phyloP scores from a whole-genome alignment of 1,140 invertebrate species.

The Holcopasites calliopsidis region DNA sequence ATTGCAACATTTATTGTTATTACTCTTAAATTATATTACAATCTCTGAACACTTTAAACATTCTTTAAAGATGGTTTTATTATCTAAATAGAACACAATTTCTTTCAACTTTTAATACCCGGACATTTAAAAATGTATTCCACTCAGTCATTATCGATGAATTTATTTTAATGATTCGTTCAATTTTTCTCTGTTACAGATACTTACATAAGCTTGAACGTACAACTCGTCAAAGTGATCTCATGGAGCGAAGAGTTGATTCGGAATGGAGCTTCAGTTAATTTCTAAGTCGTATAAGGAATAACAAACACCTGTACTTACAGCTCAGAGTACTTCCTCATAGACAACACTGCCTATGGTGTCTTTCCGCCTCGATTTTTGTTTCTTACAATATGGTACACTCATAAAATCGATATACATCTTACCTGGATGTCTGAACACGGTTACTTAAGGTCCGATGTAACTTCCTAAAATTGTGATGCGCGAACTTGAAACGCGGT shows the following conservation, averaged over 20 bases:
- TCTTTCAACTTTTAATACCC: neutral
- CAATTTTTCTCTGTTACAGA: slow-evolving; percentile 11
- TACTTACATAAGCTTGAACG: neutral
- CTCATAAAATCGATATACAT: neutral
- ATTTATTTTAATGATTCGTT: neutral
- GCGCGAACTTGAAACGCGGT: too few relatives aligned
- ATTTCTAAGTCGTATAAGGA: neutral
- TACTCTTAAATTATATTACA: too few relatives aligned
- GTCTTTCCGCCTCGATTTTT: slow-evolving; percentile 6
- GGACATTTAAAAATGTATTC: neutral
- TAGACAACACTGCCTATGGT: slow-evolving; percentile 21
- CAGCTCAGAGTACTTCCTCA: slow-evolving; percentile 29
- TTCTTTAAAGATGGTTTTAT: too few relatives aligned
- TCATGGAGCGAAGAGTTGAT: slow-evolving; percentile 36
- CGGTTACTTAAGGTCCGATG: too few relatives aligned
- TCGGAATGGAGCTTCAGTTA: neutral
- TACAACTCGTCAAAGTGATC: slow-evolving; percentile 28
- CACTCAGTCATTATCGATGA: neutral
- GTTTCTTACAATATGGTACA: neutral
- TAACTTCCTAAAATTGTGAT: too few relatives aligned
- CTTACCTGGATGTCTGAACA: neutral
- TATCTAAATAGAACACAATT: too few relatives aligned
- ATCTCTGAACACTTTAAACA: too few relatives aligned
- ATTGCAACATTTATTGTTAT: too few relatives aligned
- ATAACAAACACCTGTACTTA: slow-evolving; percentile 35